Base-by-base conservation (phyloP, 2,888 invertebrate genomes). In the Cistogaster globosa region DNA sequence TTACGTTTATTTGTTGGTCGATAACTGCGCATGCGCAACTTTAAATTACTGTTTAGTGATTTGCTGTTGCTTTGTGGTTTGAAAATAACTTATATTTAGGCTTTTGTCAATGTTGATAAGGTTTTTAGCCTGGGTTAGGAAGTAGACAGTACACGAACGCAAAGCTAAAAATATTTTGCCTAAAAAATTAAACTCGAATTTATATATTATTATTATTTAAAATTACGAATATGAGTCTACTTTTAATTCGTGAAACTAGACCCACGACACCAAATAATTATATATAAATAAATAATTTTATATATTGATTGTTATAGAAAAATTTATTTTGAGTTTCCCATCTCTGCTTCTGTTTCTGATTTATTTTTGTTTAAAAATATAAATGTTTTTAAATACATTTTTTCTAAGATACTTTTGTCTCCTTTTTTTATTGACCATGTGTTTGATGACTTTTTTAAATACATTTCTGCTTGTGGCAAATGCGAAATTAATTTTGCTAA, bases 21-120 rank as follows among this genome's bases (percentile, higher is more conserved):
- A 38, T 71, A 51, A 81, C 72, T 84, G 72, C 80, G 80, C 81
- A 72, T 77, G 76, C 68, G 51, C 74, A 81, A 85, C 81, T 48
- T 75, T 74, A 78, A 82, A 82, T 78, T 78, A 53, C 48, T 77
- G 36, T 71, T 62, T 53, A 78, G 16, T 72, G 71, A 69, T 48
- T 83, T 57, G 14, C 48, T 76, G 32, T 57, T 55, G 36, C 22
- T 58, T 38, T 38, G 26, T n/a, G 6, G 11, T 20, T 62, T 16
- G 22, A 42, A 42, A 42, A 42, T 12, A 42, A 58, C 20, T 53
- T 60, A 12, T 14, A 20, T 63, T 58, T 16, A 51, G 51, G 45
- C 51, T 79, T 69, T 76, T 76, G 65, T 76, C 79, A 75, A 79
- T 62, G 58, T 45, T 75, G 45, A 36, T 55, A 57, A 26, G 12